Evolutionary conservation across 2,797 vertebrate species (phyloP).

Genomic region (Trematomus bernacchii): DNA sequence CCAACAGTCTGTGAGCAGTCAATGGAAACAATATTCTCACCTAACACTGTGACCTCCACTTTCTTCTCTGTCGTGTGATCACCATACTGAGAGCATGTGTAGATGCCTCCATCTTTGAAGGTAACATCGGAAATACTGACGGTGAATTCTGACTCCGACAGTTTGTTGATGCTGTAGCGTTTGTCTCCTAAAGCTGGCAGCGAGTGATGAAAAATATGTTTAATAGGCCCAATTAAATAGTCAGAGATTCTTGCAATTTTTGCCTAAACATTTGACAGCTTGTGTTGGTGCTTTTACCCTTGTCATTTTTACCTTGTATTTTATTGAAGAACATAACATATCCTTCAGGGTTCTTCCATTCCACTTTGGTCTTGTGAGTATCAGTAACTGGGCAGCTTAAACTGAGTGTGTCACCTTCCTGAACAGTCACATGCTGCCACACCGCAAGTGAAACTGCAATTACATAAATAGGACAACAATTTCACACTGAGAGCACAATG

Average conservation of each 20-base stretch:
- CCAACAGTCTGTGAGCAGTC: neutral
- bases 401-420: slow-evolving; percentile 72
- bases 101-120: slow-evolving; percentile 81
- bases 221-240: neutral
- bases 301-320: slow-evolving; percentile 54
- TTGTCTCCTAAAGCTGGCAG: slow-evolving; percentile 69
- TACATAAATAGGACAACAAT: slow-evolving; percentile 17
- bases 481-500: neutral
- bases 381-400: slow-evolving; percentile 67
- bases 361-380: slow-evolving; percentile 36
- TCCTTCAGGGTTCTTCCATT: slow-evolving; percentile 79
- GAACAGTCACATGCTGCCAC: slow-evolving; percentile 59
- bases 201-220: slow-evolving; percentile 1
- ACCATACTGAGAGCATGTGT: slow-evolving; percentile 74
- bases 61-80: slow-evolving; percentile 11
- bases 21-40: slow-evolving; percentile 57
- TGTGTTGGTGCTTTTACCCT: neutral
- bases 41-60: slow-evolving; percentile 79
- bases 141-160: slow-evolving; percentile 65
- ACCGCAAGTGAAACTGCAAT: slow-evolving; percentile 65
- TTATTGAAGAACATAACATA: slow-evolving; percentile 75
- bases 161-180: slow-evolving; percentile 64
- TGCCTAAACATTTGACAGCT: neutral
- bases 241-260: neutral
- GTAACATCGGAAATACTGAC: slow-evolving; percentile 72